phyloP scores from a whole-genome alignment of 2,113 vertebrate genomes.

The Menidia beryllina region DNA sequence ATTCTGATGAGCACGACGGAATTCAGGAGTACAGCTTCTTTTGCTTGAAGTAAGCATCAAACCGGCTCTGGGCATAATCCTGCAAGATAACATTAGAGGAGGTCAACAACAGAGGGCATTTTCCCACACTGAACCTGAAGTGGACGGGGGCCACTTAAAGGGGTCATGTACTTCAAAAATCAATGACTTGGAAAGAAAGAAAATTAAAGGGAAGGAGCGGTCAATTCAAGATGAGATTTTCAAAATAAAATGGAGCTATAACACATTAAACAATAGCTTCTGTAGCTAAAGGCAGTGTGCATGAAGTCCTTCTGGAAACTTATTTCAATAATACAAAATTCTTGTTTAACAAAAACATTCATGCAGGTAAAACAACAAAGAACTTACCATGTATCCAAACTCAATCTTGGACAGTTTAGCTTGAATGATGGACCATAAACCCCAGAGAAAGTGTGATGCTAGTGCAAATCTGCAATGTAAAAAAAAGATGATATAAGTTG shows the following conservation, averaged over 20 bases:
- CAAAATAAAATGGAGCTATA: too few species aligned
- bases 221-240: not conserved
- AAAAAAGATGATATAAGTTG: not conserved
- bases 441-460: conserved; percentile 96
- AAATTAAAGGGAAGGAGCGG: not conserved
- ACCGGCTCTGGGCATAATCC: conserved; percentile 91
- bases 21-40: conserved; percentile 78
- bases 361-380: not conserved
- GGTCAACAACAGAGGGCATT: too few species aligned
- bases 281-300: not conserved
- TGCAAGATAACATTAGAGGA: conserved; percentile 49
- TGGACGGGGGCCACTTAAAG: not conserved
- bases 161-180: not conserved
- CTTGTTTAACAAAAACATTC: not conserved
- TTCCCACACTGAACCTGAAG: not conserved
- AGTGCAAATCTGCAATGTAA: conserved; percentile 86
- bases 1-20: not conserved
- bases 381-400: conserved; percentile 92
- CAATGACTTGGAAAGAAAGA: not conserved
- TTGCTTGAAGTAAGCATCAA: conserved; percentile 88
- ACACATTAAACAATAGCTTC: too few species aligned
- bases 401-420: conserved; percentile 93
- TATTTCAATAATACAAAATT: too few species aligned
- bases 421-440: conserved; percentile 94
- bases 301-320: not conserved